phyloP scores from a whole-genome alignment of 2,113 vertebrate species.

The Orycteropus afer region DNA sequence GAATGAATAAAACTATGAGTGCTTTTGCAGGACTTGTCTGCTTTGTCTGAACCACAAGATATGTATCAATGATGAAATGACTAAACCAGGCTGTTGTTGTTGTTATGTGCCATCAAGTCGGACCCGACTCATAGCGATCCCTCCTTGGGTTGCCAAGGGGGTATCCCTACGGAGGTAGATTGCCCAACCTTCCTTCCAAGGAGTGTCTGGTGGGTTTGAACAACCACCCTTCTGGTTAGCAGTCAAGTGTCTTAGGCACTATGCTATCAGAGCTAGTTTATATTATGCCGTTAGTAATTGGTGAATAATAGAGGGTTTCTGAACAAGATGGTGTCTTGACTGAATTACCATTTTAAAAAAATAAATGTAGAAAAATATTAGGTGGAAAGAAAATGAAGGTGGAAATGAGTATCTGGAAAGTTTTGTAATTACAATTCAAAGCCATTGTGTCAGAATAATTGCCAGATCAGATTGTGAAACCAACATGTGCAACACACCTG shows the following conservation, averaged over 20 bases:
- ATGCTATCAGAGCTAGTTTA: too few species aligned
- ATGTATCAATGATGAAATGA: neutral
- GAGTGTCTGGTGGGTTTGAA: too few species aligned
- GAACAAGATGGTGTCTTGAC: neutral
- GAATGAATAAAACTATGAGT: neutral
- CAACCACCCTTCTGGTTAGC: too few species aligned
- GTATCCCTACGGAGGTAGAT: too few species aligned
- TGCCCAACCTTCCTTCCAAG: too few species aligned
- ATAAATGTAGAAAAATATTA: neutral
- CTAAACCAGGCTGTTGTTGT: neutral
- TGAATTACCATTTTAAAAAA: neutral
- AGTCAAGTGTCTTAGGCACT: too few species aligned
- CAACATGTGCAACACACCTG: rapidly evolving
- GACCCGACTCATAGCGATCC: too few species aligned
- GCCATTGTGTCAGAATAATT: neutral
- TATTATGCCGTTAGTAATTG: neutral
- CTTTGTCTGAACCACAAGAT: neutral
- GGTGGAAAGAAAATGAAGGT: neutral
- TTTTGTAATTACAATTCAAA: neutral
- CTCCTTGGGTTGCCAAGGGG: too few species aligned
- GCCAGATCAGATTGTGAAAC: neutral
- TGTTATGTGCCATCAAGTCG: too few species aligned
- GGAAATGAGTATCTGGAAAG: neutral
- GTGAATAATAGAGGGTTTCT: neutral
- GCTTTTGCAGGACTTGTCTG: neutral